phyloP scores from a whole-genome alignment of 2,888 invertebrate genomes.

The Ophion ellenae region DNA sequence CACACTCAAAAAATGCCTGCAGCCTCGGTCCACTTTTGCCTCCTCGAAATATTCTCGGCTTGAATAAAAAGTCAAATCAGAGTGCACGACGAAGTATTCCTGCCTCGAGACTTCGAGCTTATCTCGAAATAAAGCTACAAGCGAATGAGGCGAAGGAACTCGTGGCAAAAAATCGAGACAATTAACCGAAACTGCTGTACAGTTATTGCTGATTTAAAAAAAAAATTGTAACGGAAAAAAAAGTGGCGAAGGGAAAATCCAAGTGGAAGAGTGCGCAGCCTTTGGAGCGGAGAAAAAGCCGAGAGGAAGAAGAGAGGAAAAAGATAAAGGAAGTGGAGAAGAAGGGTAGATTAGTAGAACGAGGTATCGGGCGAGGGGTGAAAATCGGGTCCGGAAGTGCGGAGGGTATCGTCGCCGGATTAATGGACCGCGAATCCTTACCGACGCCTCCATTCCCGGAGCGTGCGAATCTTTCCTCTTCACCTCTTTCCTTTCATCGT shows the following conservation, averaged over 20 bases:
- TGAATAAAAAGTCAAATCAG: not conserved
- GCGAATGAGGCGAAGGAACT: not conserved
- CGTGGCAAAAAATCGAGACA: not conserved
- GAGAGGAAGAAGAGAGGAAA: slow-evolving; percentile 42
- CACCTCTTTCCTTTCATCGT: slow-evolving; percentile 35
- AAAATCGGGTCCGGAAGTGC: slow-evolving; percentile 65
- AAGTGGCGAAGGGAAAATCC: slow-evolving; percentile 4
- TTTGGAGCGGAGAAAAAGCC: slow-evolving; percentile 3
- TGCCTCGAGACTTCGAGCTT: no score
- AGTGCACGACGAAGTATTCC: no score
- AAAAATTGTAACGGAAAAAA: not conserved
- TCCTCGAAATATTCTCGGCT: not conserved
- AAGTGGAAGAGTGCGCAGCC: slow-evolving; percentile 4
- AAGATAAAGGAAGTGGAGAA: slow-evolving; percentile 43
- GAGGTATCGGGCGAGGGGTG: slow-evolving; percentile 59
- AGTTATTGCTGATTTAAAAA: slow-evolving; percentile 19
- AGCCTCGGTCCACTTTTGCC: no score
- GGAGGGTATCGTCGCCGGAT: slow-evolving; percentile 66
- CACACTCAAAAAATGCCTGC: no score
- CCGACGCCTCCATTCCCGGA: slow-evolving; percentile 61
- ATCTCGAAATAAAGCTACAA: no score
- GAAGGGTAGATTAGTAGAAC: slow-evolving; percentile 66
- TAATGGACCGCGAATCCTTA: slow-evolving; percentile 68
- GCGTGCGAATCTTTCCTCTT: slow-evolving; percentile 43
- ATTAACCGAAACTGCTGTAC: not conserved